phyloP scores from a whole-genome alignment of 2,888 invertebrate species.

The Pollenia labialis region DNA sequence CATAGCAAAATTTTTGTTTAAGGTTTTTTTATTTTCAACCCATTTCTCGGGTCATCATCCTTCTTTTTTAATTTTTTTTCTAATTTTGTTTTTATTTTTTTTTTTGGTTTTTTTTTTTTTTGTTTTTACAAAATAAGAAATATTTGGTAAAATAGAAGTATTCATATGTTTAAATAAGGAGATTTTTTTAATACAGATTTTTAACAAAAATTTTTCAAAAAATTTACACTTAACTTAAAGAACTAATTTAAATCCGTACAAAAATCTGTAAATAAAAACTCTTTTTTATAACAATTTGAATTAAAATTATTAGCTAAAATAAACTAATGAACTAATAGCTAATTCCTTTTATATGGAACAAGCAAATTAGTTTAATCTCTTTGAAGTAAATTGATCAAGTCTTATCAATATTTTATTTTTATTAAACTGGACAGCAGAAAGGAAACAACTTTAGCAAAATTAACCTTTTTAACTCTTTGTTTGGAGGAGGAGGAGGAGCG shows the following conservation, averaged over 20 bases:
- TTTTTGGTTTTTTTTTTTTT: not conserved
- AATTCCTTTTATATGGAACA: not conserved
- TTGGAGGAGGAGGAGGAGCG: conserved; percentile 43
- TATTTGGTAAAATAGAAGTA: conserved; percentile 53
- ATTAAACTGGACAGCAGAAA: conserved; percentile 41
- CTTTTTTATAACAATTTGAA: not conserved
- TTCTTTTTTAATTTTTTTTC: conserved; percentile 24
- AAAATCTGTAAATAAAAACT: not conserved
- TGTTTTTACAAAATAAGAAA: conserved; percentile 30
- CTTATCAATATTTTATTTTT: conserved; percentile 19
- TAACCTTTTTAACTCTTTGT: conserved; percentile 31
- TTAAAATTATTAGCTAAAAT: conserved; percentile 34
- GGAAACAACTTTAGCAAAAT: conserved; percentile 35
- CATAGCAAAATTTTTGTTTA: not conserved
- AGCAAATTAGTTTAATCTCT: conserved; percentile 35
- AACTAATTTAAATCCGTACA: too few relatives aligned
- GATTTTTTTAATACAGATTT: not conserved
- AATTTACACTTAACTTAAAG: too few relatives aligned
- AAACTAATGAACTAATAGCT: conserved; percentile 29
- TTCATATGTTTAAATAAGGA: not conserved
- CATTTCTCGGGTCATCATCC: conserved; percentile 20
- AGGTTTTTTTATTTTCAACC: conserved; percentile 7
- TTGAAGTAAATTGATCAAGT: conserved; percentile 50
- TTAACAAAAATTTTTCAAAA: not conserved
- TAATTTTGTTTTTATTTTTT: conserved; percentile 4